These are phyloP conservation scores for Benitochromis conjunctus DNA, from an alignment of 2,113 vertebrate species.

Conservation along the genomic window DNA sequence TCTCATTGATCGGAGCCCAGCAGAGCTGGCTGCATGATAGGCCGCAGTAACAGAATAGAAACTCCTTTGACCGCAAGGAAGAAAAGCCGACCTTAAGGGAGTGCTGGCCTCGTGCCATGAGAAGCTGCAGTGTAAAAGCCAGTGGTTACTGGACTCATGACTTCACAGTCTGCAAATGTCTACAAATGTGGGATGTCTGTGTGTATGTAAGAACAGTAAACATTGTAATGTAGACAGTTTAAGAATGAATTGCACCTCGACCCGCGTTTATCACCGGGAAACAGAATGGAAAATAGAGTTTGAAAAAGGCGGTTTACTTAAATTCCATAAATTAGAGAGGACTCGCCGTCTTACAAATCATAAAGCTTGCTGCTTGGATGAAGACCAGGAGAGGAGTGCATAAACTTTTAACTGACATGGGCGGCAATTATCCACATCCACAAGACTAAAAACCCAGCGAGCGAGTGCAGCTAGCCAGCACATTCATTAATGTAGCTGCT, in stretches of 20 bases:
- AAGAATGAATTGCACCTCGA: neutral
- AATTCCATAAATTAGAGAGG: constrained; percentile 41
- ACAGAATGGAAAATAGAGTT: neutral
- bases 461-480: constrained; percentile 33
- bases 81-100: constrained; percentile 49
- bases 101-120: constrained; percentile 39
- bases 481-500: constrained; percentile 55
- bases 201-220: constrained; percentile 32
- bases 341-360: constrained; percentile 36
- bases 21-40: constrained; percentile 22
- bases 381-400: constrained; percentile 38
- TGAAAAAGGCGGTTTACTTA: constrained; percentile 14
- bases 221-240: neutral
- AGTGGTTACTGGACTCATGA: constrained; percentile 33
- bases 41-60: constrained; percentile 21
- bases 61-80: constrained; percentile 50
- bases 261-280: constrained; percentile 16
- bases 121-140: constrained; percentile 34
- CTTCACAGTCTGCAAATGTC: constrained; percentile 58
- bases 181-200: constrained; percentile 34
- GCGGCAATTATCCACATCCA: constrained; percentile 58
- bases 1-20: constrained; percentile 39
- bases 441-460: constrained; percentile 50
- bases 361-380: constrained; percentile 41
- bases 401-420: constrained; percentile 61